These are phyloP conservation scores for Lacerta bilineata DNA, from an alignment of 2,797 vertebrate genomes.

Conservation along the genomic window DNA sequence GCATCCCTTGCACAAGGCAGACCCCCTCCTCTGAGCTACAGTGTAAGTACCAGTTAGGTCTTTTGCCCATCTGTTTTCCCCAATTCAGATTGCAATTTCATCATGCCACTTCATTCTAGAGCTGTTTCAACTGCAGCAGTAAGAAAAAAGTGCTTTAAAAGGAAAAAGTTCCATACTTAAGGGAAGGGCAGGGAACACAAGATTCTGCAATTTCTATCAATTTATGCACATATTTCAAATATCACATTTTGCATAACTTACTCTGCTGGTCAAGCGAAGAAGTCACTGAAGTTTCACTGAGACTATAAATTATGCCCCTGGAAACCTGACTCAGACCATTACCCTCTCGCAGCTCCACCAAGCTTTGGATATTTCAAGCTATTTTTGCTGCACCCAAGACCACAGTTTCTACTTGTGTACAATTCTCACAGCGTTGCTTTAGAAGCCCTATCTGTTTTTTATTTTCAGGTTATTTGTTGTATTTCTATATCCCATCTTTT, in stretches of 20 bases:
- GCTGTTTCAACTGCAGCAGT: not conserved
- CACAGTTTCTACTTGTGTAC: not conserved
- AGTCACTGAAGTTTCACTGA: not conserved
- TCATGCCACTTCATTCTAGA: not conserved
- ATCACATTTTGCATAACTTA: not conserved
- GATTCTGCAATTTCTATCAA: not conserved
- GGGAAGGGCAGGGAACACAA: not conserved
- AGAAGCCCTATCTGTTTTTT: not conserved
- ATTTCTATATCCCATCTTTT: no score
- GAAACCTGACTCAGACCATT: not conserved
- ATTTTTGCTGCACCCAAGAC: not conserved
- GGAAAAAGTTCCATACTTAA: not conserved
- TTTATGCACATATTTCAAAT: no score
- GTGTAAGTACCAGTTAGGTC: constrained; percentile 74
- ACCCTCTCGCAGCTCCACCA: not conserved
- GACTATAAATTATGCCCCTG: no score
- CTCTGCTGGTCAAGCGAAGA: not conserved
- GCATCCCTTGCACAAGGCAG: constrained; percentile 84
- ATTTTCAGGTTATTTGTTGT: no score
- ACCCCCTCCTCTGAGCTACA: constrained; percentile 77
- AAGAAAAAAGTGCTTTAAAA: not conserved
- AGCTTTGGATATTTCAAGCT: not conserved
- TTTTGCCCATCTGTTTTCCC: not conserved
- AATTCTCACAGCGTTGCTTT: not conserved
- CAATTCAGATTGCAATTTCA: no score